Percentiles rank a stretch among this genome's conserved stretches.
Conservation (phyloP, 2,888 invertebrate genomes). For the Podabrus alpinus region DNA sequence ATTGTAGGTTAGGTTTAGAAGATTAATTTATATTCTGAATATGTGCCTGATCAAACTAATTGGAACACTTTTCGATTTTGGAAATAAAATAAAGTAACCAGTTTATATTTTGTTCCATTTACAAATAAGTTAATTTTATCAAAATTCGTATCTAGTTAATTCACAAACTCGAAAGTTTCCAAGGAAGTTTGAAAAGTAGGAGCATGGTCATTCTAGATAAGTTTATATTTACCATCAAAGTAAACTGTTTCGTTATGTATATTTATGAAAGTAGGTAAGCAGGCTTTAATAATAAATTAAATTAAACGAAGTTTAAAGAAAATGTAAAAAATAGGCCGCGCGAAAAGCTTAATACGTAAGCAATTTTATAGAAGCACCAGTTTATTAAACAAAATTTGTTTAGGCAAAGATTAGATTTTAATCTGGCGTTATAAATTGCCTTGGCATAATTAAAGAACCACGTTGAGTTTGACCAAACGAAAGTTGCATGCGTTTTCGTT, state of each 20-base stretch:
- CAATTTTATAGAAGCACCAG: conserved; percentile 18
- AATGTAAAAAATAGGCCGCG: conserved; percentile 16
- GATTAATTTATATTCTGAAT: no score
- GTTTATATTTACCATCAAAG: background rate
- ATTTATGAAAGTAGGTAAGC: background rate
- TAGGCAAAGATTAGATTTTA: conserved; percentile 20
- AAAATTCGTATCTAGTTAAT: background rate
- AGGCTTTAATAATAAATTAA: conserved; percentile 14
- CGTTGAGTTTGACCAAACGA: conserved; percentile 9
- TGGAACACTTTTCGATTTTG: background rate
- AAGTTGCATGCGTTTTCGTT: conserved; percentile 12
- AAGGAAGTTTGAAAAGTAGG: background rate
- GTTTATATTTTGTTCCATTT: no score
- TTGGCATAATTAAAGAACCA: conserved; percentile 15
- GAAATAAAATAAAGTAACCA: no score
- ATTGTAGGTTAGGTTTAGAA: background rate
- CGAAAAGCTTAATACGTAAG: conserved; percentile 16
- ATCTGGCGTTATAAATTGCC: conserved; percentile 19
- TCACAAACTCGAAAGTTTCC: background rate
- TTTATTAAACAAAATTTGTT: conserved; percentile 20
- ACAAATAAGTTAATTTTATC: background rate
- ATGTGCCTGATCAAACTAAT: no score
- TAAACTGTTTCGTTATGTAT: background rate
- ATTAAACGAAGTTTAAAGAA: conserved; percentile 16
- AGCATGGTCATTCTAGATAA: background rate